Base-by-base conservation (phyloP, 2,888 invertebrate genomes). In the Axea sp. region DNA sequence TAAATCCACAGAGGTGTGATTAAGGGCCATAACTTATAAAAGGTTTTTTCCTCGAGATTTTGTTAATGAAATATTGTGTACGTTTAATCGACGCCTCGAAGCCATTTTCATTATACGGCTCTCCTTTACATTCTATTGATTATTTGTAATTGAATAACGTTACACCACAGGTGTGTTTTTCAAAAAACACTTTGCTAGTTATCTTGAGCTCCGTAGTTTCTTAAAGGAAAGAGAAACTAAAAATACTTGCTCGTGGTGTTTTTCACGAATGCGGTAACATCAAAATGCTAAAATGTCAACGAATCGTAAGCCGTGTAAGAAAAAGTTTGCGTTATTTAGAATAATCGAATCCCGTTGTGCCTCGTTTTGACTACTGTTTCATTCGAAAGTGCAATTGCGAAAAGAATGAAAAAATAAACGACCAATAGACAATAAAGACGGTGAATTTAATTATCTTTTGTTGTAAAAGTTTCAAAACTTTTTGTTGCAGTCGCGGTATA, bases 1-100 rank as follows among this genome's bases (percentile, higher is more conserved):
- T 64, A 64, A 64, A 64, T 64, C 51, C 22, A 33, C 53, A 24
- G 51, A 12, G 41, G 15, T 28, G 51, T 31, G 51, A 64, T 64
- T 53, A 53, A 49, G 64, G 28, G 22, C 28, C 11, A 43, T 51
- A 64, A 64, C 33, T 64, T 60, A 14, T 26, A 30, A 47, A 17
- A 28, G 39, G 19, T 37, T 49, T 60, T 49, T 60, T 14, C 15
- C 9, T 28, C 30, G 31, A 59, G 45, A 59, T 59, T 59, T 59
- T 35, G 37, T 35, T 47, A 35, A 45, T 26, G 28, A 59, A 59
- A 45, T 47, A 59, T 33, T 35, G 26, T 17, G n/a, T 19, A 5
- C 26, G 12, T 19, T 35, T 35, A 45, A 59, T 59, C 45, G 45
- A 33, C n/a, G 24, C 22, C 24, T 24, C 17, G 9, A 12, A 31